phyloP scores from a whole-genome alignment of 1,140 invertebrate genomes.

The Neoseiulus cucumeris region DNA sequence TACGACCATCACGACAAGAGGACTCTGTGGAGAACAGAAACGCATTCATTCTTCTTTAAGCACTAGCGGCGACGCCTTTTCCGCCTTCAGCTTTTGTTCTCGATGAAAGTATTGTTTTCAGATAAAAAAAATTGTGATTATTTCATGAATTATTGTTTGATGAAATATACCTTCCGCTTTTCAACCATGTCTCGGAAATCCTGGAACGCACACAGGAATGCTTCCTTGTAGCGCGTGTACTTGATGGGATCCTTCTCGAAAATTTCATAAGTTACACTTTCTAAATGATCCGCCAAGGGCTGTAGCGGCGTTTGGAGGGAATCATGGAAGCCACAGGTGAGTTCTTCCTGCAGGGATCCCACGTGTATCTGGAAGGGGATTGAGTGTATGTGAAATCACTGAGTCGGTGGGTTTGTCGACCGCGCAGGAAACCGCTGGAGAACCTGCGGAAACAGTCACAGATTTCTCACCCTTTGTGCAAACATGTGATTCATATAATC shows the following conservation, averaged over 20 bases:
- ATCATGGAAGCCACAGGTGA: background rate
- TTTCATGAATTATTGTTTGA: too few relatives aligned
- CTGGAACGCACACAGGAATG: background rate
- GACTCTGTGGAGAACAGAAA: background rate
- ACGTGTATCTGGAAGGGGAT: background rate
- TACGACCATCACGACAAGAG: constrained; percentile 61
- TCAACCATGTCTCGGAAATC: constrained; percentile 1
- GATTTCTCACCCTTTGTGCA: background rate
- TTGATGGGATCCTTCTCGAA: constrained; percentile 97
- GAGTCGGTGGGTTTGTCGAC: too few relatives aligned
- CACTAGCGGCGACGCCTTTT: too few relatives aligned
- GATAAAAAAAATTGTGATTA: too few relatives aligned
- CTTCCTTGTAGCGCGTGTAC: constrained; percentile 60
- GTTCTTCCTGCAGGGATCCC: background rate
- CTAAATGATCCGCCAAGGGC: constrained; percentile 84
- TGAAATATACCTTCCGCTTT: background rate
- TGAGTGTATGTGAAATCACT: too few relatives aligned
- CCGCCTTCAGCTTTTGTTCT: too few relatives aligned
- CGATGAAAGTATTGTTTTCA: too few relatives aligned
- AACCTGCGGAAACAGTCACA: too few relatives aligned
- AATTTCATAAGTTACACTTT: constrained; percentile 86
- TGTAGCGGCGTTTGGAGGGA: constrained; percentile 40
- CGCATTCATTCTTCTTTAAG: too few relatives aligned
- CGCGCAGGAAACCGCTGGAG: too few relatives aligned
- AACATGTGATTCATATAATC: constrained; percentile 7